Conservation (phyloP, 2,113 vertebrate species). For the Ornithorhynchus anatinus region DNA sequence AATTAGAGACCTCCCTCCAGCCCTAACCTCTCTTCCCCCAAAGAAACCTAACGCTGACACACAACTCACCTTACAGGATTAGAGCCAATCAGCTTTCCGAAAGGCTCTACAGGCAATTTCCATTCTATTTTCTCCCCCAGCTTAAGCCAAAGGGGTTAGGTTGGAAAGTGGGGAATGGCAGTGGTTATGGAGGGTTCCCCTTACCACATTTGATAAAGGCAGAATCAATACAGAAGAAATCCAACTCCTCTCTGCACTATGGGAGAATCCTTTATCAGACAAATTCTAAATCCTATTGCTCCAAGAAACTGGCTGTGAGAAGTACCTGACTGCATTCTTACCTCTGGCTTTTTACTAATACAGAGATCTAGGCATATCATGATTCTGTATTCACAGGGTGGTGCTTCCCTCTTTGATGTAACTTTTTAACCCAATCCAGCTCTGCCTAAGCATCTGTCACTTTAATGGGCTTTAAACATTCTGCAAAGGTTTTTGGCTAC, state of each 20-base stretch:
- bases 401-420: not conserved
- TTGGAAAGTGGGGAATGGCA: not conserved
- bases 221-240: not conserved
- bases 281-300: not conserved
- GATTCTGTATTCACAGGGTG: not conserved
- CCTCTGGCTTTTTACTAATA: not conserved
- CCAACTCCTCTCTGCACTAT: not conserved
- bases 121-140: too few species aligned
- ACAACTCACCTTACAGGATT: too few species aligned
- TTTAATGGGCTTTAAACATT: not conserved
- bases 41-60: constrained; percentile 7
- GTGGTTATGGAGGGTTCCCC: not conserved
- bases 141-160: not conserved
- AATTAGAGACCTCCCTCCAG: constrained; percentile 30
- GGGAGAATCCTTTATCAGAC: not conserved
- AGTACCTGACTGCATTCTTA: not conserved
- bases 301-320: not conserved
- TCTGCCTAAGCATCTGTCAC: not conserved
- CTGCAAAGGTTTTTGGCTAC: not conserved
- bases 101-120: too few species aligned
- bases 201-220: not conserved
- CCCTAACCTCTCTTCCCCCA: too few species aligned
- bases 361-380: not conserved
- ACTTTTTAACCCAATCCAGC: not conserved
- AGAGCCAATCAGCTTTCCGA: too few species aligned